Base-by-base conservation (phyloP, 2,888 invertebrate species). In the Temnothorax unifasciatus region DNA sequence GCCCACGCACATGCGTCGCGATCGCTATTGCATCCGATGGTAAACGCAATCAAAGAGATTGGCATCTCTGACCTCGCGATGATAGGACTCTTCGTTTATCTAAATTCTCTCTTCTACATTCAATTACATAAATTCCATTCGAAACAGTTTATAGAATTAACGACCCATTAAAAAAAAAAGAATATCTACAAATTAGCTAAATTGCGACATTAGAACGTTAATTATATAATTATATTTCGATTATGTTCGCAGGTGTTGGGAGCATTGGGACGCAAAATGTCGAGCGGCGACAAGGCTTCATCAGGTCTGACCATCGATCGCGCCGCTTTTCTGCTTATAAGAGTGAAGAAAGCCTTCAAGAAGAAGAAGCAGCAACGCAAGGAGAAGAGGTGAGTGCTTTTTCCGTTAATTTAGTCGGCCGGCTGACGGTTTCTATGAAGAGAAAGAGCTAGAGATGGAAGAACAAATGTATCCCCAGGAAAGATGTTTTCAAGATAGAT, bases 281-380 rank as follows among this genome's bases (percentile, higher is more conserved):
- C 94, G 91, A 94, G 93, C 90, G 93, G 93, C 91, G 94, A 94
- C 88, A 94, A 94, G 92, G 95, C 95, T 90, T 96, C 96, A 91
- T 96, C 97, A 87, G 96, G 96, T 82, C 95, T 98, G 90, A 98
- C 98, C 92, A 98, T 98, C 94, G 98, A 98, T 96, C 96, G 98
- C 89, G 98, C 98, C 74, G 98, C 98, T 79, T 98, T 98, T 95
- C 96, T 98, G 54, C 96, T 98, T 90, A 96, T 98, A 90, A 96
- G 98, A 90, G 98, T 98, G 84, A 98, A 98, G 94, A 97, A 97
- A 93, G 98, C 98, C 59, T 98, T 98, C 95, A 98, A 98, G 95
- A 98, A 98, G 96, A 98, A 98, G 95, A 97, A 98, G 90, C 97
- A 98, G 94, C 97, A 98, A 94, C 96, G 98, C 91, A 98, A 98